A percentile compares a stretch with the other conserved stretches of the same genome.
Conservation (phyloP, 2,888 invertebrate species). For the Malacosoma neustria region DNA sequence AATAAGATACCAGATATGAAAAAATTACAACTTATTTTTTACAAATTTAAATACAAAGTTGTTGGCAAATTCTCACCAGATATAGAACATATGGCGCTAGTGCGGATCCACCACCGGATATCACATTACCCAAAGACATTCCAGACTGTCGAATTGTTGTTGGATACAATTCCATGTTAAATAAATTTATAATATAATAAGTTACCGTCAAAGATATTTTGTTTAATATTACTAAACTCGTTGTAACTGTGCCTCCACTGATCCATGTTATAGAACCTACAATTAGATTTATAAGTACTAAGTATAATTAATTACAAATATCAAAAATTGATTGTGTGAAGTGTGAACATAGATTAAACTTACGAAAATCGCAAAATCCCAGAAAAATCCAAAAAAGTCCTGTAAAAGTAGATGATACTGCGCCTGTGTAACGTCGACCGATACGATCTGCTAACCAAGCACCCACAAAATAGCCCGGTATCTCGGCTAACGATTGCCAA, state of each 20-base stretch:
- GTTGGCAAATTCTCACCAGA: conserved; percentile 44
- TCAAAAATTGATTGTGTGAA: background rate
- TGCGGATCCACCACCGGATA: conserved; percentile 71
- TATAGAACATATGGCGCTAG: conserved; percentile 76
- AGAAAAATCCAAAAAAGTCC: conserved; percentile 28
- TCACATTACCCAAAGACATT: conserved; percentile 73
- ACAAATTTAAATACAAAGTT: background rate
- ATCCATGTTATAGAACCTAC: conserved; percentile 22
- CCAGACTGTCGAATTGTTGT: conserved; percentile 80
- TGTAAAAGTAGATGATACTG: conserved; percentile 22
- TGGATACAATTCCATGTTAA: conserved; percentile 79
- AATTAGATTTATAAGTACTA: conserved; percentile 3
- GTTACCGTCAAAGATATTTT: conserved; percentile 71
- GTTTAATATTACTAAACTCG: conserved; percentile 50
- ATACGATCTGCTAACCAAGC: conserved; percentile 50
- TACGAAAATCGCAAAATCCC: conserved; percentile 24
- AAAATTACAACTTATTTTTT: background rate
- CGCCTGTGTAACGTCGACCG: conserved; percentile 37
- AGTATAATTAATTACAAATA: background rate
- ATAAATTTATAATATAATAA: conserved; percentile 74
- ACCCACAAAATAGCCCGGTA: conserved; percentile 77
- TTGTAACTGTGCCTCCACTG: conserved; percentile 32
- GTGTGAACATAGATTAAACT: conserved; percentile 6
- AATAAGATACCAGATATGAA: background rate
- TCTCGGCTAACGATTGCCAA: conserved; percentile 76